Conservation (phyloP, 2,113 vertebrate genomes). For the Cavia aperea region DNA sequence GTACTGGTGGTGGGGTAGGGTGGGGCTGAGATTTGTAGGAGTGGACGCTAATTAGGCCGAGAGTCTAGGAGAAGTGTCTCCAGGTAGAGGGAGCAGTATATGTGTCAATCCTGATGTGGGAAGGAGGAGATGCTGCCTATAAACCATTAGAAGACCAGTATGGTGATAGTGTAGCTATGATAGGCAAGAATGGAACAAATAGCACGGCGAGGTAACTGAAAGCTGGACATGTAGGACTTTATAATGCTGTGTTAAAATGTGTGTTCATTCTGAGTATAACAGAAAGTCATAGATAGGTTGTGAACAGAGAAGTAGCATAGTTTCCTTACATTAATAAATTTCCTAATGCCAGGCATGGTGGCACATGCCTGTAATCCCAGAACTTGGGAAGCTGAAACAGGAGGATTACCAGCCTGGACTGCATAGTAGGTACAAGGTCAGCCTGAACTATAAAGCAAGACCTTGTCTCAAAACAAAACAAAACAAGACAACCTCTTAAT, state of each 20-base stretch:
- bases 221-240: not conserved
- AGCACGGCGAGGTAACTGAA: not conserved
- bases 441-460: not conserved
- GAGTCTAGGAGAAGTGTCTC: not conserved
- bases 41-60: too few relatives aligned
- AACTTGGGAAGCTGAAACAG: not conserved
- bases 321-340: not conserved
- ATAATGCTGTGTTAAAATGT: not conserved
- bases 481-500: not conserved
- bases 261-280: not conserved
- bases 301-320: not conserved
- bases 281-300: not conserved
- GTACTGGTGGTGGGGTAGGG: not conserved
- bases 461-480: not conserved
- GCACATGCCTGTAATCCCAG: not conserved
- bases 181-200: not conserved
- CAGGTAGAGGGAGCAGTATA: not conserved
- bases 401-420: not conserved
- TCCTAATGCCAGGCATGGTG: not conserved
- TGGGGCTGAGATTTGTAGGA: not conserved
- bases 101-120: not conserved
- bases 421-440: not conserved
- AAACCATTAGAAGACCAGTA: not conserved
- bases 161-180: rapidly evolving
- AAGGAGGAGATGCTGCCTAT: not conserved